Conservation (phyloP, 2,797 vertebrate species). For the Clamator glandarius region DNA sequence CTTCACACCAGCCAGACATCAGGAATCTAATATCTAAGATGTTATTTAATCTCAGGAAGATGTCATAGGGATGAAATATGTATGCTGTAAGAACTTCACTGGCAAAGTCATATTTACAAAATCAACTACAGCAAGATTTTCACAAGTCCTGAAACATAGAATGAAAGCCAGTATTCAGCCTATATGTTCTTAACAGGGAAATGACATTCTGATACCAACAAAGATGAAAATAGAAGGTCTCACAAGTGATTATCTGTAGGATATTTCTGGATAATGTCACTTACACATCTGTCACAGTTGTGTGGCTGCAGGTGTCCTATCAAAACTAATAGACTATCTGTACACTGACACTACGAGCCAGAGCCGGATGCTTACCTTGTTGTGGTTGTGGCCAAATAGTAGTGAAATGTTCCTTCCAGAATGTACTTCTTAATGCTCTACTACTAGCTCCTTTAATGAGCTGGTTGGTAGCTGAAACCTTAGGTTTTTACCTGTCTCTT, state of each 20-base stretch:
- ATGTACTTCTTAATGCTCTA: no score
- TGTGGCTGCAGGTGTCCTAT: not conserved
- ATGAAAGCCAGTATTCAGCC: not conserved
- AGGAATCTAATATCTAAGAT: no score
- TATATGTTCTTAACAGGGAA: not conserved
- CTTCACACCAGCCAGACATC: not conserved
- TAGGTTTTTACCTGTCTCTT: no score
- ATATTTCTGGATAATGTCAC: not conserved
- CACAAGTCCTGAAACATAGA: not conserved
- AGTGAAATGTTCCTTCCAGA: no score
- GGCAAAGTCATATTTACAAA: not conserved
- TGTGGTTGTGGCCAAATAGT: no score
- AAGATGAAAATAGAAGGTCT: not conserved
- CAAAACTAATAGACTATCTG: not conserved
- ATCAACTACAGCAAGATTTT: not conserved
- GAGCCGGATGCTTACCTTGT: no score
- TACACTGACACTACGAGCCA: fast-evolving
- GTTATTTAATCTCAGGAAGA: not conserved
- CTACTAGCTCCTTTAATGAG: no score
- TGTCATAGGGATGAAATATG: not conserved
- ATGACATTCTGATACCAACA: not conserved
- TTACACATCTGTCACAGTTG: not conserved
- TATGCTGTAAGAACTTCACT: not conserved
- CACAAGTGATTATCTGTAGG: not conserved
- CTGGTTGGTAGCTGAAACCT: no score